A percentile compares a stretch with the other conserved stretches of the same genome.
phyloP scores from a whole-genome alignment of 2,888 invertebrate species.

The Sarcophaga variegata region DNA sequence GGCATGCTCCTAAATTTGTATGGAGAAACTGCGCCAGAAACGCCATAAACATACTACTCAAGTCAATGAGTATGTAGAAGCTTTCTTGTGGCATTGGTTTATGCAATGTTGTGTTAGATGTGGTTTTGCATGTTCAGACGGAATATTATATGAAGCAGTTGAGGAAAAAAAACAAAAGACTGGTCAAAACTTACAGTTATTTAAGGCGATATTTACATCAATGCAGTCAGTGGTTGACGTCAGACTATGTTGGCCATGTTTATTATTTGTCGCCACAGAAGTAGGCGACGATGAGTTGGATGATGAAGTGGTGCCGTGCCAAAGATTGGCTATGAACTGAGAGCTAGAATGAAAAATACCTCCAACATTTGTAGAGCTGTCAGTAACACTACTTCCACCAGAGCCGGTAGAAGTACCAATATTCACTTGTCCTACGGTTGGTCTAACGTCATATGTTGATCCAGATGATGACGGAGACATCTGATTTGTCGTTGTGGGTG shows the following conservation, averaged over 20 bases:
- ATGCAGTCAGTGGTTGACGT: constrained; percentile 8
- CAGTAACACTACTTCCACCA: not conserved
- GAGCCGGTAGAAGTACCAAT: not conserved
- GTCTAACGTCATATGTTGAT: constrained; percentile 8
- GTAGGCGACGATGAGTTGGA: constrained; percentile 39
- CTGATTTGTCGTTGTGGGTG: constrained; percentile 32
- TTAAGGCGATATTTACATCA: constrained; percentile 6
- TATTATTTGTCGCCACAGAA: not conserved
- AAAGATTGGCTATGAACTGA: constrained; percentile 86
- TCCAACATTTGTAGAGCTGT: constrained; percentile 61
- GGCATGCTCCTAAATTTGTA: no score
- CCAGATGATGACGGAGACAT: constrained; percentile 22
- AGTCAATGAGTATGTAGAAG: no score
- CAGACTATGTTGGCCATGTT: not conserved
- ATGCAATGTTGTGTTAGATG: not conserved
- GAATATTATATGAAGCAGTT: not conserved
- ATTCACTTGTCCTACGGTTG: constrained; percentile 5
- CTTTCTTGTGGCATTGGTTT: no score
- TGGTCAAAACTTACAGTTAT: constrained; percentile 48
- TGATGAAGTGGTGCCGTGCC: constrained; percentile 82
- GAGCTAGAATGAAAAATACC: constrained; percentile 83
- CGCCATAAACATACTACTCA: no score
- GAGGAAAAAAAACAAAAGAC: not conserved
- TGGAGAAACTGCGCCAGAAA: no score
- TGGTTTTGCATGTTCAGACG: not conserved